phyloP scores from a whole-genome alignment of 2,888 invertebrate species.

The Melanostoma mellinum region DNA sequence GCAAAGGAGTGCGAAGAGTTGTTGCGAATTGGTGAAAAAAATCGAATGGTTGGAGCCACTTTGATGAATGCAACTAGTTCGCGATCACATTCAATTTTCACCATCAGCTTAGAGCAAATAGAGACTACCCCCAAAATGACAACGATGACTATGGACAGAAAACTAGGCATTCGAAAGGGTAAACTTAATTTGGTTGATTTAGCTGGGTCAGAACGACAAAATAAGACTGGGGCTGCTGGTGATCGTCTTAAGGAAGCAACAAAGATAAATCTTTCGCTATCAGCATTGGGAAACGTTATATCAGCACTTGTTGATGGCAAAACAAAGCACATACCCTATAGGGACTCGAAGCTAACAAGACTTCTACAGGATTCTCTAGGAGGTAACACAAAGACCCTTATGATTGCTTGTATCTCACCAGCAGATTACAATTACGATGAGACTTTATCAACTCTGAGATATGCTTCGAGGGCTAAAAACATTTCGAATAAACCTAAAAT shows the following conservation, averaged over 20 bases:
- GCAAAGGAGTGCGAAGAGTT: slow-evolving; percentile 89
- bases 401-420: slow-evolving; percentile 93
- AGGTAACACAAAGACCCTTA: slow-evolving; percentile 94
- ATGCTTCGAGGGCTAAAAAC: slow-evolving; percentile 93
- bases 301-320: slow-evolving; percentile 92
- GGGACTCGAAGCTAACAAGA: slow-evolving; percentile 93
- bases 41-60: slow-evolving; percentile 92
- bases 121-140: slow-evolving; percentile 31
- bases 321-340: slow-evolving; percentile 90
- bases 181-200: slow-evolving; percentile 92
- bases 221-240: slow-evolving; percentile 92
- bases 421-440: slow-evolving; percentile 92
- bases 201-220: slow-evolving; percentile 93
- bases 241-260: slow-evolving; percentile 93
- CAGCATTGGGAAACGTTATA: slow-evolving; percentile 93
- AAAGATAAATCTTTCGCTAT: slow-evolving; percentile 93
- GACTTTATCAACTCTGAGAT: slow-evolving; percentile 90
- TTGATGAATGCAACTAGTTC: slow-evolving; percentile 95
- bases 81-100: slow-evolving; percentile 94
- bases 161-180: slow-evolving; percentile 76
- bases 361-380: slow-evolving; percentile 91
- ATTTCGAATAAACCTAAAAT: slow-evolving; percentile 92
- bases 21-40: slow-evolving; percentile 89
- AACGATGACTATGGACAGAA: slow-evolving; percentile 4
- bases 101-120: slow-evolving; percentile 92